These are phyloP conservation scores for Agrenia bidenticulata DNA, from an alignment of 2,888 invertebrate genomes.

Conservation along the genomic window DNA sequence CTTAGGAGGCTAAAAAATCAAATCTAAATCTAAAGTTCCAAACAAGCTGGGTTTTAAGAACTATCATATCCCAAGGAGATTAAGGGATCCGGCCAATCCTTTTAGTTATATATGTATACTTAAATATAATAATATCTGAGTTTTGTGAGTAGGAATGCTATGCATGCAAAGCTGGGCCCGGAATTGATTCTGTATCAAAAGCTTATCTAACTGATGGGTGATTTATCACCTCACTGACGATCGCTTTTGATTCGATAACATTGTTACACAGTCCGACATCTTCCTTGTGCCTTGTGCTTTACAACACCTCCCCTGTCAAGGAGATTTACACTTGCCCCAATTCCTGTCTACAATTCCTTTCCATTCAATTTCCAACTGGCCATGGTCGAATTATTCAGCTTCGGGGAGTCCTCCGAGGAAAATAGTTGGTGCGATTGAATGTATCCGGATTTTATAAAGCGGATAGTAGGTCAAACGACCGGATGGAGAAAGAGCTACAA, in stretches of 20 bases:
- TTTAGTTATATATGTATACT: too few species aligned
- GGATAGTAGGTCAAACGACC: slow-evolving; percentile 10
- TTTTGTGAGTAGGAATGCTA: too few species aligned
- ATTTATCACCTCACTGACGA: slow-evolving; percentile 24
- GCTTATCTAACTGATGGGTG: slow-evolving; percentile 29
- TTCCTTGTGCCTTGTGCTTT: slow-evolving; percentile 10
- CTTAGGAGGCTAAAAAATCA: too few species aligned
- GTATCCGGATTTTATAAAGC: too few species aligned
- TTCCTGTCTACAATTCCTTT: slow-evolving; percentile 8
- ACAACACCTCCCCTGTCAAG: slow-evolving; percentile 15
- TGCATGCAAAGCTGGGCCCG: neutral
- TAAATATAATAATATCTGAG: too few species aligned
- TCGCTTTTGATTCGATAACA: slow-evolving; percentile 27
- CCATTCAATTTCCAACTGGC: slow-evolving; percentile 14
- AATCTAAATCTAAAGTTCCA: neutral
- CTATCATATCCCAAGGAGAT: slow-evolving; percentile 13
- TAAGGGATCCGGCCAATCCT: slow-evolving; percentile 12
- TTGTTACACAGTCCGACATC: slow-evolving; percentile 13
- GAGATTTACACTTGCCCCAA: slow-evolving; percentile 18
- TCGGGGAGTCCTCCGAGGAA: neutral
- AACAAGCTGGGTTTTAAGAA: slow-evolving; percentile 8
- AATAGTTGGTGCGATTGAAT: neutral
- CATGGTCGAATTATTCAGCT: too few species aligned
- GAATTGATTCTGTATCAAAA: slow-evolving; percentile 25
- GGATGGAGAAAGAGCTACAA: neutral